phyloP scores from a whole-genome alignment of 1,140 invertebrate genomes.

The Panonychus citri region DNA sequence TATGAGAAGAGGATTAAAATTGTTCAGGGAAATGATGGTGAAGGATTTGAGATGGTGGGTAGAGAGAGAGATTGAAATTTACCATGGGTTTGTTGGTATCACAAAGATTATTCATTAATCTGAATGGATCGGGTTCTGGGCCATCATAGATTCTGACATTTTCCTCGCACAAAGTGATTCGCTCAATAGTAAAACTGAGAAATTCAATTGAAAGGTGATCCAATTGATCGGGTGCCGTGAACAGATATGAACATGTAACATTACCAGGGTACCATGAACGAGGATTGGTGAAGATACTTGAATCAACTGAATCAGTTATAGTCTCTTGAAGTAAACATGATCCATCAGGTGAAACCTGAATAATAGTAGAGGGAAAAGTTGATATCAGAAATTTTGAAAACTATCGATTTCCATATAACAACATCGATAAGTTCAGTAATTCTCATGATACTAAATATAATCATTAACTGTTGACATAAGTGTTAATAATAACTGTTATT shows the following conservation, averaged over 20 bases:
- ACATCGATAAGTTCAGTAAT: no score
- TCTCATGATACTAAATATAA: no score
- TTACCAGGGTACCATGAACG: constrained; percentile 17
- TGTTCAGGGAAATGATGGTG: neutral
- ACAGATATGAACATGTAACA: constrained; percentile 15
- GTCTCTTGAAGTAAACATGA: constrained; percentile 13
- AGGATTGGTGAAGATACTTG: constrained; percentile 9
- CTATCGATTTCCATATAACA: no score
- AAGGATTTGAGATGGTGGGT: neutral
- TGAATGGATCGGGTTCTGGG: constrained; percentile 11
- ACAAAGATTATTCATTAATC: constrained; percentile 16
- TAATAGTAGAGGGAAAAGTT: neutral
- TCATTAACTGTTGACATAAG: no score
- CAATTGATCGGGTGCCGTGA: constrained; percentile 9
- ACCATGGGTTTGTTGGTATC: constrained; percentile 13
- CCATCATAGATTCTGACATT: constrained; percentile 14
- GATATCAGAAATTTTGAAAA: no score
- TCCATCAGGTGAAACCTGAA: constrained; percentile 8
- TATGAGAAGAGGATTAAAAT: neutral
- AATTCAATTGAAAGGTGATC: constrained; percentile 15
- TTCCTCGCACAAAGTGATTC: constrained; percentile 15
- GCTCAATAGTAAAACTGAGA: constrained; percentile 13
- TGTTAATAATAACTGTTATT: no score
- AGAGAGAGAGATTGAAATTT: neutral
- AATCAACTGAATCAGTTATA: constrained; percentile 5